Base-by-base conservation (phyloP, 2,888 invertebrate species). In the Drosophila macrospina region DNA sequence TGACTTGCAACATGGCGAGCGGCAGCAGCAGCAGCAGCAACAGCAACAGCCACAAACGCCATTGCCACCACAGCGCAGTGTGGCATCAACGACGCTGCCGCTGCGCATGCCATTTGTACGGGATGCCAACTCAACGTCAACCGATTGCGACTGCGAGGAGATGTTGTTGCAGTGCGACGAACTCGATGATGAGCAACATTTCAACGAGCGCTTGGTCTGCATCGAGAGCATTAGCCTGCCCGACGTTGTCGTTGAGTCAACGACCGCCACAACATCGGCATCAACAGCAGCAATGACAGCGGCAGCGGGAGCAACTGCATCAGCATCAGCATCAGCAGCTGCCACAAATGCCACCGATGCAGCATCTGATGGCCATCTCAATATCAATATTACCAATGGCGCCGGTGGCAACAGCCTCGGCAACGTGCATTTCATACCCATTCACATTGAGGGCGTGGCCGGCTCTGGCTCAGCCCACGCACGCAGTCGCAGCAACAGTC, bases 171-270 rank as follows among this genome's bases (percentile, higher is more conserved):
- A 89, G 75, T 90, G 88, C 80, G 91, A 91, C 82, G 91, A 91
- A 79, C 89, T 90, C 69, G 89, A 90, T 56, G 83, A 84, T 32
- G 76, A 74, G 71, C 78, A 74, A 34, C 64, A 75, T 67, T 83
- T 83, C 59, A 80, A 80, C 37, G 91, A 90, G 64, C 90, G 90
- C 61, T 78, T 91, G 79, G 91, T 92, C 24, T 88, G 92, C 75
- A 92, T 92, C 73, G 92, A 92, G 86, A 91, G 91, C 81, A 92
- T 92, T 81, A 92, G 92, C 81, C 84, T 92, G 80, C 92, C 92
- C 71, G 92, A 92, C 77, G 92, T 92, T 73, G 92, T 92, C 30
- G 92, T 92, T 34, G 92, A 92, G 89, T 91, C 92, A 78, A 91
- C 91, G 77, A 86, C 90, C 73, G 75, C 72, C 30, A 41, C 69